Evolutionary conservation across 2,888 invertebrate species (phyloP).

Genomic region (Xestoiulus laeticollis): DNA sequence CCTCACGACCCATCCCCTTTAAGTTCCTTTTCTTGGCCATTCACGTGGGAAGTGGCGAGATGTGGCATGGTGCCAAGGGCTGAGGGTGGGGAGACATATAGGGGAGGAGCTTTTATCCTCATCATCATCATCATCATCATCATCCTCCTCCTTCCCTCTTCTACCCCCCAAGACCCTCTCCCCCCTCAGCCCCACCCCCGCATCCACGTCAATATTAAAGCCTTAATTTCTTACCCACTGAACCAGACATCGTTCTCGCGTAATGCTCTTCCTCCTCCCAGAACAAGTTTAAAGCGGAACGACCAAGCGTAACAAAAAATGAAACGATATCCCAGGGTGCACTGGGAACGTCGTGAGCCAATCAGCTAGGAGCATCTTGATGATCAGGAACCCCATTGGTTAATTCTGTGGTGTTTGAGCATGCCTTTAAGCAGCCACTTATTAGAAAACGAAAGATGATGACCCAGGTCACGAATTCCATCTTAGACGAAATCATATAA

Average conservation of each 20-base stretch:
- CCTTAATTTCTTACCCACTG: constrained; percentile 26
- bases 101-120: neutral
- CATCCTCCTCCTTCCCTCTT: neutral
- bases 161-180: neutral
- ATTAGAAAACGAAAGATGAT: too few species aligned
- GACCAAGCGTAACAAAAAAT: neutral
- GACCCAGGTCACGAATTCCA: too few species aligned
- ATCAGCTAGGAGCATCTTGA: too few species aligned
- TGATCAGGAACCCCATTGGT: too few species aligned
- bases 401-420: too few species aligned
- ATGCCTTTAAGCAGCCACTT: too few species aligned
- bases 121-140: neutral
- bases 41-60: constrained; percentile 6
- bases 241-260: constrained; percentile 14
- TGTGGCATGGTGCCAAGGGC: neutral
- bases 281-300: neutral
- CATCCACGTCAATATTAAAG: constrained; percentile 26
- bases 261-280: neutral
- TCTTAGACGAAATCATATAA: too few species aligned
- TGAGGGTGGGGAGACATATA: constrained; percentile 8
- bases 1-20: neutral
- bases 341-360: neutral
- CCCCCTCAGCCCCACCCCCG: neutral
- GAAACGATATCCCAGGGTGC: neutral
- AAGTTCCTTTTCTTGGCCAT: neutral